Percentiles rank a stretch among this genome's conserved stretches.
These are phyloP conservation scores for Eilema sororculum DNA, from an alignment of 2,888 invertebrate species.

Conservation along the genomic window DNA sequence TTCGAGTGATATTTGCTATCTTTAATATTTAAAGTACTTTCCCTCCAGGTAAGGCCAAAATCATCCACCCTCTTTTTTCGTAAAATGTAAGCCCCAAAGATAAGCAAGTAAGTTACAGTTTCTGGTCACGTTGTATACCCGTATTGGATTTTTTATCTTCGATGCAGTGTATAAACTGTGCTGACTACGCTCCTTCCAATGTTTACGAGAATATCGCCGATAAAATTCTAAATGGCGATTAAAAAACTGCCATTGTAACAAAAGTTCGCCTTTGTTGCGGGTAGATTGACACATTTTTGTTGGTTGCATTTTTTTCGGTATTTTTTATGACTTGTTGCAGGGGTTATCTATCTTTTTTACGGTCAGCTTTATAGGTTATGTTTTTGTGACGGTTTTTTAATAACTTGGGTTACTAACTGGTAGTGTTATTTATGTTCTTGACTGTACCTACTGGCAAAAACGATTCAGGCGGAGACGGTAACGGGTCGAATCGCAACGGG, in stretches of 20 bases:
- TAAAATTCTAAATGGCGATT: conserved; percentile 10
- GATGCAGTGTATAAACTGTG: conserved; percentile 2
- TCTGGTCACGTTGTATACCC: conserved; percentile 41
- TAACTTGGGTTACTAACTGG: no score
- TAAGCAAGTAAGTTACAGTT: neutral
- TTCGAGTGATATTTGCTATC: no score
- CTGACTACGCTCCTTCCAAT: neutral
- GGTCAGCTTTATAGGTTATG: neutral
- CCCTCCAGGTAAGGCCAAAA: no score
- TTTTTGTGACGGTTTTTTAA: neutral
- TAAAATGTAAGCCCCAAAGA: neutral
- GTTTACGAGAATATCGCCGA: conserved; percentile 5
- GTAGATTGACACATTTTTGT: neutral
- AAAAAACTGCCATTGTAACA: neutral
- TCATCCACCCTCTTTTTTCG: neutral
- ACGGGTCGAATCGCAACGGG: no score
- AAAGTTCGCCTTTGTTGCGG: neutral
- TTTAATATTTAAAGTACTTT: no score
- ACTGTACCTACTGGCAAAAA: no score
- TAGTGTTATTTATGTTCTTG: no score
- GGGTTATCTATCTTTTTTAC: neutral
- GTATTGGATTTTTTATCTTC: conserved; percentile 22
- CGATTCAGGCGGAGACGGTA: no score
- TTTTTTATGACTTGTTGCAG: neutral
- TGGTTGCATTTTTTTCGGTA: neutral